phyloP scores from a whole-genome alignment of 1,140 invertebrate species.

The Drosophila fuyamai region DNA sequence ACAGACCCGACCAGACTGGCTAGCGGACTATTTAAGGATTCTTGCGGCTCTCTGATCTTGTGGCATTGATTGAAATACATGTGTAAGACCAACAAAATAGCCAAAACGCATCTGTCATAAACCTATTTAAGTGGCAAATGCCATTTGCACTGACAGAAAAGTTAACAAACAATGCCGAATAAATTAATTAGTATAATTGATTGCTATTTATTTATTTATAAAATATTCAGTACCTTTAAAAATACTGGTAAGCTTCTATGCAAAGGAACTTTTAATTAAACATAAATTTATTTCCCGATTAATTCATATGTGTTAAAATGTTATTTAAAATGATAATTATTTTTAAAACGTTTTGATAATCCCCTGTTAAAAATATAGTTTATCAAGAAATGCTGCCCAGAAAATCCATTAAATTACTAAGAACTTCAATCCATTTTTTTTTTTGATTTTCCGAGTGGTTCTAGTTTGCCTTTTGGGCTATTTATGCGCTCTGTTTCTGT shows the following conservation, averaged over 20 bases:
- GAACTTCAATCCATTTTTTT: conserved; percentile 16
- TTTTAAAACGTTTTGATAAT: background rate
- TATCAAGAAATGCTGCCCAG: background rate
- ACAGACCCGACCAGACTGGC: conserved; percentile 17
- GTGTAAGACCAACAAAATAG: conserved; percentile 16
- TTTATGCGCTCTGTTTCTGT: conserved; percentile 51
- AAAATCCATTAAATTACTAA: conserved; percentile 1
- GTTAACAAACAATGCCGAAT: background rate
- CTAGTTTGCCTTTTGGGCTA: conserved; percentile 34
- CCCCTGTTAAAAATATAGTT: background rate
- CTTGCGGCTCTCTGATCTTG: conserved; percentile 37
- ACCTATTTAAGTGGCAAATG: conserved; percentile 29
- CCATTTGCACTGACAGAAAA: conserved; percentile 25
- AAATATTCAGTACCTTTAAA: too few relatives aligned
- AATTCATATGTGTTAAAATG: too few relatives aligned
- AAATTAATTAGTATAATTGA: background rate
- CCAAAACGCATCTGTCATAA: conserved; percentile 36
- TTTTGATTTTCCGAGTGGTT: conserved; percentile 1
- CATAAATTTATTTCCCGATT: too few relatives aligned
- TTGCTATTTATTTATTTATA: too few relatives aligned
- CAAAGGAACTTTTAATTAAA: too few relatives aligned
- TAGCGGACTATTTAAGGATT: conserved; percentile 55
- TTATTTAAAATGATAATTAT: too few relatives aligned
- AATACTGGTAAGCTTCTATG: too few relatives aligned
- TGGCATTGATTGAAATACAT: conserved; percentile 49